A percentile compares a stretch with the other conserved stretches of the same genome.
Evolutionary conservation across 2,888 invertebrate genomes (phyloP).

Genomic region (Nebria salina): DNA sequence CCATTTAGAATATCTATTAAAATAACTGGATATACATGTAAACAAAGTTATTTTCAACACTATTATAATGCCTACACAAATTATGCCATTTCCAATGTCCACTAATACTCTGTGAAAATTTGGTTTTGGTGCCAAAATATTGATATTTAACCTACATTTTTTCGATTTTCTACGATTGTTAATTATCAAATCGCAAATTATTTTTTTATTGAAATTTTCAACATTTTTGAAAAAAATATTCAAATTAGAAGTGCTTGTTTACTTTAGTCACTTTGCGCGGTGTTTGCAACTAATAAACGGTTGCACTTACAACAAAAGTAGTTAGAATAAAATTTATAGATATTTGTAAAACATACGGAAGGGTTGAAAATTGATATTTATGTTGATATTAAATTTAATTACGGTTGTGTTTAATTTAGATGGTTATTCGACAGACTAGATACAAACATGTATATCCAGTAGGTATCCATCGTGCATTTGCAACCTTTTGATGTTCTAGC

Average conservation of each 20-base stretch:
- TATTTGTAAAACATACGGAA: background rate
- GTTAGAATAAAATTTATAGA: too few relatives aligned
- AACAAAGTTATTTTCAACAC: constrained; percentile 45
- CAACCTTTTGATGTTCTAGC: background rate
- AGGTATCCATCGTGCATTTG: background rate
- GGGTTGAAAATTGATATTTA: background rate
- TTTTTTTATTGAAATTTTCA: too few relatives aligned
- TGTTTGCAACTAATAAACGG: too few relatives aligned
- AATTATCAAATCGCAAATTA: too few relatives aligned
- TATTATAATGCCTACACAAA: constrained; percentile 27
- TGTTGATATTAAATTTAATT: background rate
- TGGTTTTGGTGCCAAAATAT: background rate
- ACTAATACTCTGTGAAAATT: background rate
- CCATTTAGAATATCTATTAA: constrained; percentile 41
- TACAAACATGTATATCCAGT: background rate
- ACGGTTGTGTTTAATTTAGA: background rate
- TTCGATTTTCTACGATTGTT: background rate
- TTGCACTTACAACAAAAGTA: too few relatives aligned
- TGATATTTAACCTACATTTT: background rate
- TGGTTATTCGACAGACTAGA: background rate
- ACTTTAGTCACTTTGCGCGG: too few relatives aligned
- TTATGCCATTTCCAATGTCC: constrained; percentile 2
- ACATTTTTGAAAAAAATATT: too few relatives aligned
- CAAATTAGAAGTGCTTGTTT: too few relatives aligned
- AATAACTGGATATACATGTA: constrained; percentile 41